Conservation (phyloP, 2,888 invertebrate species). For the Rhagonycha lutea region DNA sequence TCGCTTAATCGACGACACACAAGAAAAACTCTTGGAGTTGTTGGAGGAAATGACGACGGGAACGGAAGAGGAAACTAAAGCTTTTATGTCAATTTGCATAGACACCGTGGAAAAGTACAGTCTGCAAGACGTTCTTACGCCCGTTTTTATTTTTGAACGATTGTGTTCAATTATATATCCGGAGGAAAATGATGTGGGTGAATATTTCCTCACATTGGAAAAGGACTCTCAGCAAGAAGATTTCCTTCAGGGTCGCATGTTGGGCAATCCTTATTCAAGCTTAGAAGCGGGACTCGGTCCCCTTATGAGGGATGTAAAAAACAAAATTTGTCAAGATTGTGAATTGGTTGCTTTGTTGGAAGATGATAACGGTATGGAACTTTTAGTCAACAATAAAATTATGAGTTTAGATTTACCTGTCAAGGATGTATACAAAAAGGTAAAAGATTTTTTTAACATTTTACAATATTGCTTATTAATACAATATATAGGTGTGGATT, state of each 20-base stretch:
- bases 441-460: constrained; percentile 46
- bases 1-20: constrained; percentile 93
- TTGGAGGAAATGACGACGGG: constrained; percentile 95
- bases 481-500: constrained; percentile 75
- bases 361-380: constrained; percentile 98
- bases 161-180: constrained; percentile 97
- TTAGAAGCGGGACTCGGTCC: constrained; percentile 94
- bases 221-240: constrained; percentile 99
- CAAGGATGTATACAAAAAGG: constrained; percentile 84
- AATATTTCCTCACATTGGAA: constrained; percentile 94
- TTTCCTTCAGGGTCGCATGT: constrained; percentile 95
- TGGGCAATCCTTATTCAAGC: constrained; percentile 97
- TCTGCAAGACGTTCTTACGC: constrained; percentile 90
- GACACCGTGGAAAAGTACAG: constrained; percentile 93
- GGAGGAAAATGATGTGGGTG: constrained; percentile 95
- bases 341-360: constrained; percentile 96
- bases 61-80: constrained; percentile 93
- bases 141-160: constrained; percentile 96
- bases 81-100: constrained; percentile 96
- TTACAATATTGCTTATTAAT: too few species aligned
- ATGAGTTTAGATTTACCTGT: constrained; percentile 96
- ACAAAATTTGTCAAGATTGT: constrained; percentile 97
- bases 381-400: constrained; percentile 96
- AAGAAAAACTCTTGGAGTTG: constrained; percentile 89
- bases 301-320: constrained; percentile 97